Base-by-base conservation (phyloP, 2,113 vertebrate genomes). In the Rhinoderma darwinii region DNA sequence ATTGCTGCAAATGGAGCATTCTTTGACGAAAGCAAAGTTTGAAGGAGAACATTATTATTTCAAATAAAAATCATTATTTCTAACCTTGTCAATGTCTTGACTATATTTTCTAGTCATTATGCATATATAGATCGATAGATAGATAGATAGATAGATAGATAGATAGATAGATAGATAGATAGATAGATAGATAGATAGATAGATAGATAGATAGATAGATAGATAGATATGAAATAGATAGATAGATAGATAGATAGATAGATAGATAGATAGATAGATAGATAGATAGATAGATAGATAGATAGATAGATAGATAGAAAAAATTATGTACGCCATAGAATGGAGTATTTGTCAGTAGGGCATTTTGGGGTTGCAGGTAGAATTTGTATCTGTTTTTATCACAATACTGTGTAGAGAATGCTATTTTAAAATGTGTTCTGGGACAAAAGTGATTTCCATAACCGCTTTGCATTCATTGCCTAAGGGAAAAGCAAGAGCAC, bases 401-500 rank as follows among this genome's bases (percentile, higher is more conserved):
- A 75, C 83, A 77, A 44, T 74, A 18, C 79, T 82, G 61, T 56
- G 75, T 79, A 27, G 59, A 68, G 84, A 79, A 35, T 81, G 78
- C 70, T 87, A 87, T 87, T 87, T 87, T 87, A 87, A 50, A 87
- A 82, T 75, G 39, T 87, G 68, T 87, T 80, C 79, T 50, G 68
- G 79, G 51, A 87, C 79, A 87, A 78, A 87, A 63, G n/a, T 87
- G 35, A 82, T 87, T 87, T 87, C 78, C 86, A 87, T 87, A 87
- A 87, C 86, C 51, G 20, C 78, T 82, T 63, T 87, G 86, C 86
- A 87, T 87, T 87, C 70, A 75, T 82, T 50, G 86, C 86, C 86
- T 87, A 50, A 32, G 78, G 86, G 86, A 87, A 82, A 87, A 82
- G 66, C 79, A 82, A 56, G 50, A 87, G 78, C 70, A 82, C 70